These are phyloP conservation scores for Ommatoiulus sabulosus DNA, from an alignment of 2,888 invertebrate species.

Conservation along the genomic window DNA sequence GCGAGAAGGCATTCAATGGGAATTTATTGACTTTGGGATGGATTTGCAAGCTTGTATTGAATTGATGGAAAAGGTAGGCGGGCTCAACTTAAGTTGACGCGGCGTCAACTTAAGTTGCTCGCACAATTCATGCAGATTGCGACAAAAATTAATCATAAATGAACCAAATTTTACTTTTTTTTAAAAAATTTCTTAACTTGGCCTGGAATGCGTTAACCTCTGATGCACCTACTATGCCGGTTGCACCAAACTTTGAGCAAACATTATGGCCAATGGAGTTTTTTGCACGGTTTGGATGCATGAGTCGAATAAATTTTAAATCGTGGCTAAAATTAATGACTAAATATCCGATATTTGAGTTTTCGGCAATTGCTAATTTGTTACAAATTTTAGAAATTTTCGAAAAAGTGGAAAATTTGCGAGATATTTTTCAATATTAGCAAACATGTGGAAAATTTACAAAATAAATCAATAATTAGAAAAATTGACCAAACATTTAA, in stretches of 20 bases:
- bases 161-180: background rate
- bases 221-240: background rate
- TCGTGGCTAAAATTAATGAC: too few relatives aligned
- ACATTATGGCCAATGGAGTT: background rate
- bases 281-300: too few relatives aligned
- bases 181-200: background rate
- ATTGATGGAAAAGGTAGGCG: slow-evolving; percentile 64
- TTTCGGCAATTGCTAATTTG: too few relatives aligned
- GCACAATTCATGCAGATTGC: background rate
- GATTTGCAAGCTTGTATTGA: slow-evolving; percentile 72
- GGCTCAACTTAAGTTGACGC: background rate
- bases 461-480: too few relatives aligned
- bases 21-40: slow-evolving; percentile 73
- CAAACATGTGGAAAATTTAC: too few relatives aligned
- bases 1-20: slow-evolving; percentile 73
- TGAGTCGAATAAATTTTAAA: too few relatives aligned
- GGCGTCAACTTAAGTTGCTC: background rate
- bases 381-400: too few relatives aligned
- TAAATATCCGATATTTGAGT: too few relatives aligned
- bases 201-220: background rate
- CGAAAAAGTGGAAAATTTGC: too few relatives aligned
- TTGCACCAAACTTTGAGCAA: background rate
- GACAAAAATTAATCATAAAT: background rate
- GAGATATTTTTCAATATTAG: too few relatives aligned
- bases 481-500: too few relatives aligned